Evolutionary conservation across 2,888 invertebrate species (phyloP), one percentile per base, ranked within the genome.

Genomic region (Mythimna pallens): DNA sequence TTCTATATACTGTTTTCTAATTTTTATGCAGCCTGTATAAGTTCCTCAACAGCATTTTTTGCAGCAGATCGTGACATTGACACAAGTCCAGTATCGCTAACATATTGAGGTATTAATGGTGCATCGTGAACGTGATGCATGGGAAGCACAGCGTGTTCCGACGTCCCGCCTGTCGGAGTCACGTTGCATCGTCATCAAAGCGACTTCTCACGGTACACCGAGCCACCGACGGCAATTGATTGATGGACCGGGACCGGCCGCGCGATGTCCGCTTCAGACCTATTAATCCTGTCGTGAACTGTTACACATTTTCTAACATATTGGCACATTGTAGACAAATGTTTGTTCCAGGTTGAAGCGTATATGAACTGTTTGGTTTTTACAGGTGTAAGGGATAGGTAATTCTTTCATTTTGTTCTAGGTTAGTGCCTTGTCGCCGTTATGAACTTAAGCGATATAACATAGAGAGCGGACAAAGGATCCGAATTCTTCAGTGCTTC

Each of bases 161-260:
- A 80, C 77, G 64, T 36, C 54, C 55, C 54, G 50, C 40, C 57
- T 75, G 75, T 81, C 75, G 68, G 74, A 84, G 85, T 86, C 85
- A 85, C 86, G 81, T 86, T 85, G 86, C 80, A 83, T 86, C 78
- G 83, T 79, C 85, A 83, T 86, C 87, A 86, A 78, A 66, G 82
- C 64, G 70, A 73, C 63, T 80, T 78, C 82, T 70, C 85, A 86
- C 76, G 83, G 74, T 74, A 81, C 78, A 75, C 61, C 72, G 82
- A 68, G 59, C 64, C 67, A 68, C 58, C 69, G 77, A 80, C 85
- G 73, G 65, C 80, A 69, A 72, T 74, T 86, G 86, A 86, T 86
- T 76, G 82, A 86, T 86, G 43, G 79, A 67, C 36, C 75, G 58
- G 61, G n/a, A 34, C 59, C 62, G 58, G 64, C 58, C 69, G 43